phyloP scores from a whole-genome alignment of 2,888 invertebrate genomes.

The Pollenia amentaria region DNA sequence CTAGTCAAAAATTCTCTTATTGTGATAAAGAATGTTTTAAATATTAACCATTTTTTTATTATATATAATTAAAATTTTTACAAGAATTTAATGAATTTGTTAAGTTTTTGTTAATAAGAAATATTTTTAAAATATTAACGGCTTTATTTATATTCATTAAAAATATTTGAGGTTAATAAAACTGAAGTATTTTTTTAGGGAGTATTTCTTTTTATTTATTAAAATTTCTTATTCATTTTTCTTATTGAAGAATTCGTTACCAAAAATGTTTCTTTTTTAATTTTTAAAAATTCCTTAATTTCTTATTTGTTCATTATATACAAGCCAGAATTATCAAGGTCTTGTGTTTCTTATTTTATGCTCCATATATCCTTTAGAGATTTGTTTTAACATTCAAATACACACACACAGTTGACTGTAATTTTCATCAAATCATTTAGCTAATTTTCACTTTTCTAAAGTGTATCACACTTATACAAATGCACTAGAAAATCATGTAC shows the following conservation, averaged over 20 bases:
- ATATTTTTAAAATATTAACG: too few relatives aligned
- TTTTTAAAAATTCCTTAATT: constrained; percentile 11
- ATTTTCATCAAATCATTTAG: constrained; percentile 70
- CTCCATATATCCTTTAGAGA: constrained; percentile 57
- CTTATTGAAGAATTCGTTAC: background rate
- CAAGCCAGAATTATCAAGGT: constrained; percentile 25
- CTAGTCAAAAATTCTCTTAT: too few relatives aligned
- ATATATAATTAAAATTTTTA: too few relatives aligned
- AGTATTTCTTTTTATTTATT: background rate
- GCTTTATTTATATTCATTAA: too few relatives aligned
- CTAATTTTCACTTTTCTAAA: constrained; percentile 70
- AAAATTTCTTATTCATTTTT: background rate
- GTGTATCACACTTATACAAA: constrained; percentile 15
- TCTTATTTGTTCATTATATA: constrained; percentile 5
- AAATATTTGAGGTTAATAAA: too few relatives aligned
- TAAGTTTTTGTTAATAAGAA: too few relatives aligned
- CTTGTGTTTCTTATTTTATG: constrained; percentile 43
- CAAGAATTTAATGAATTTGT: too few relatives aligned
- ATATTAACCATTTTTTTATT: too few relatives aligned
- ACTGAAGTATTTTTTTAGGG: too few relatives aligned
- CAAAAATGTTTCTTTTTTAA: background rate
- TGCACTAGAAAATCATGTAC: background rate
- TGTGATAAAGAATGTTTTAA: too few relatives aligned
- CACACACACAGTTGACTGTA: constrained; percentile 55
- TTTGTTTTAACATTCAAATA: background rate